phyloP scores from a whole-genome alignment of 64 coral and sea anemone species.

The Pachyseris speciosa region DNA sequence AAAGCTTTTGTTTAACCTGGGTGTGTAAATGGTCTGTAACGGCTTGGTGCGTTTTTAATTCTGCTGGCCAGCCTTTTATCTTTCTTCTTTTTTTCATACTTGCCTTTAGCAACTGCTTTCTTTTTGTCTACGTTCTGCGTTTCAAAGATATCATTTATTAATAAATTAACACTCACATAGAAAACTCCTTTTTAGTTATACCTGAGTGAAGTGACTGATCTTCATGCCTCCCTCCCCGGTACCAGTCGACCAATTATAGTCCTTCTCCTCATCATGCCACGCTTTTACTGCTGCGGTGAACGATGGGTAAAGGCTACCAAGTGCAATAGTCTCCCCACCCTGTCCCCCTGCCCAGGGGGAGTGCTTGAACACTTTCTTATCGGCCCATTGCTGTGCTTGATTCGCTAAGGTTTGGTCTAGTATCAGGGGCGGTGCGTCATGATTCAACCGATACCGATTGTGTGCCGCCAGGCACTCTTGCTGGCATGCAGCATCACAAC shows the following conservation, averaged over 20 bases:
- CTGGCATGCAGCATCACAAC: constrained; percentile 83
- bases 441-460: constrained; percentile 85
- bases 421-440: constrained; percentile 66
- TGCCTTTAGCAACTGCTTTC: too few relatives aligned
- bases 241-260: constrained; percentile 84
- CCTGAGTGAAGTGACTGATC: constrained; percentile 86
- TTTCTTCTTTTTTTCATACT: too few relatives aligned
- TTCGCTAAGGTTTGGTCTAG: constrained; percentile 76
- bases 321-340: constrained; percentile 87
- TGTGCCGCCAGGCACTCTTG: constrained; percentile 75
- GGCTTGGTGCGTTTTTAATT: too few relatives aligned
- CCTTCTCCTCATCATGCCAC: constrained; percentile 93
- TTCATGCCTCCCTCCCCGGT: constrained; percentile 4
- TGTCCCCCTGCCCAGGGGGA: constrained; percentile 90
- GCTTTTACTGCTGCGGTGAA: constrained; percentile 93
- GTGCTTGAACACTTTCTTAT: constrained; percentile 82
- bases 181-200: background rate
- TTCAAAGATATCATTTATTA: too few relatives aligned
- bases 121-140: too few relatives aligned
- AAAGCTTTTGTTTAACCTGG: too few relatives aligned
- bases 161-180: too few relatives aligned
- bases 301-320: constrained; percentile 82
- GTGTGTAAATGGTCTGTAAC: too few relatives aligned
- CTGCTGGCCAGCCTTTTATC: too few relatives aligned
- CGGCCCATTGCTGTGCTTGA: constrained; percentile 85